Evolutionary conservation across 2,888 invertebrate genomes (phyloP).

Genomic region (Tachina fera): DNA sequence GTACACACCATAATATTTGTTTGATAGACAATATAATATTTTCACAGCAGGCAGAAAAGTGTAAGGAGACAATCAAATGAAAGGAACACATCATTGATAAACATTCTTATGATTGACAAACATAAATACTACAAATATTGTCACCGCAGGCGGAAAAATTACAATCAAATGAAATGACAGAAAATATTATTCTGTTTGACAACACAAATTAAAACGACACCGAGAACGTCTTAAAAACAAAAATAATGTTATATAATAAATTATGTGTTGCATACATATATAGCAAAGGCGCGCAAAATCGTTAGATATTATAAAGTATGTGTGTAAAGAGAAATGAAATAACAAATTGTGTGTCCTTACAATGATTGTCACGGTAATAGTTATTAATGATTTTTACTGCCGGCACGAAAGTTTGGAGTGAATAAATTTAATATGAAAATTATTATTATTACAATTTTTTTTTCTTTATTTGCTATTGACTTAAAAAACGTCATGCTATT

Average conservation of each 20-base stretch:
- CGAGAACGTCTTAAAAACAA: background rate
- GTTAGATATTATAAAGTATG: background rate
- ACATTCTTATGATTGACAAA: no score
- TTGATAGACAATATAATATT: no score
- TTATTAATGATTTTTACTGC: slow-evolving; percentile 7
- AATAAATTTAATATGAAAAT: slow-evolving; percentile 37
- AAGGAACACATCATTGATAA: no score
- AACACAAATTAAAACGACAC: background rate
- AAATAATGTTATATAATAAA: background rate
- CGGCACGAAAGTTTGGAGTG: background rate
- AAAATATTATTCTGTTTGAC: background rate
- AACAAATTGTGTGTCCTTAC: background rate
- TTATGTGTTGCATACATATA: background rate
- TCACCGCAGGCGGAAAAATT: no score
- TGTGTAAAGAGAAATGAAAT: background rate
- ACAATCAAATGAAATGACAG: no score
- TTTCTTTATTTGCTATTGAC: background rate
- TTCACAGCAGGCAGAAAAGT: no score
- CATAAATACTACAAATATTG: no score
- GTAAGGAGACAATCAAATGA: no score
- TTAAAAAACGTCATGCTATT: background rate
- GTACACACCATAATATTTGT: no score
- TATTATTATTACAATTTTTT: background rate
- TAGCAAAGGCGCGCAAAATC: no score
- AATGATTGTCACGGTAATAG: slow-evolving; percentile 2